These are phyloP conservation scores for Dynastes maya DNA, from an alignment of 2,888 invertebrate genomes.

Conservation along the genomic window DNA sequence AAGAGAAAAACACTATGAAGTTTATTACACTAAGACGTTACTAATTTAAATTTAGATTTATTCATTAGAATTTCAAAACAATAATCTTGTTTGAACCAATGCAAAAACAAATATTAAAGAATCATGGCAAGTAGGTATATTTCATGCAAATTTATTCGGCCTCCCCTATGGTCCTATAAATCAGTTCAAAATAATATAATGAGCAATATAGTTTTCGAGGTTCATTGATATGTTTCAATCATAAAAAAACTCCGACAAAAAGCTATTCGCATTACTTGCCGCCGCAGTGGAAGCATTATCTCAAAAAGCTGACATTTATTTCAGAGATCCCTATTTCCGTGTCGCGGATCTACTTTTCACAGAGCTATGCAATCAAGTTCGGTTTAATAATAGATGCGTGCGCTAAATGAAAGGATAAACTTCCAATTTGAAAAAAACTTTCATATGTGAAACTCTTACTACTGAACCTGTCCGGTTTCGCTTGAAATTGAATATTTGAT, in stretches of 20 bases:
- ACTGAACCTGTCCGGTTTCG: constrained; percentile 53
- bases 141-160: too few species aligned
- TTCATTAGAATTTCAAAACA: too few species aligned
- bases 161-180: too few species aligned
- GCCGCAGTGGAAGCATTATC: not conserved
- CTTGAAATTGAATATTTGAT: constrained; percentile 60
- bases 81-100: too few species aligned
- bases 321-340: constrained; percentile 8
- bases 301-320: constrained; percentile 14
- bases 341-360: constrained; percentile 15
- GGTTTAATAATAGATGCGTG: constrained; percentile 57
- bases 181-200: too few species aligned
- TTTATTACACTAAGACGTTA: too few species aligned
- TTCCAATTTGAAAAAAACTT: constrained; percentile 54
- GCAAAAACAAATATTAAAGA: too few species aligned
- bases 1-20: too few species aligned
- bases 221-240: too few species aligned
- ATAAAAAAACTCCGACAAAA: not conserved
- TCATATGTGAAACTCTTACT: constrained; percentile 52
- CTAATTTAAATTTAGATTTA: too few species aligned
- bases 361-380: constrained; percentile 53
- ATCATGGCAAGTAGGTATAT: too few species aligned
- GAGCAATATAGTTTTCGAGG: too few species aligned
- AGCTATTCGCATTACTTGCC: not conserved
- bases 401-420: constrained; percentile 56